Base-by-base conservation (phyloP, 2,888 invertebrate species). In the Dexiosoma caninum region DNA sequence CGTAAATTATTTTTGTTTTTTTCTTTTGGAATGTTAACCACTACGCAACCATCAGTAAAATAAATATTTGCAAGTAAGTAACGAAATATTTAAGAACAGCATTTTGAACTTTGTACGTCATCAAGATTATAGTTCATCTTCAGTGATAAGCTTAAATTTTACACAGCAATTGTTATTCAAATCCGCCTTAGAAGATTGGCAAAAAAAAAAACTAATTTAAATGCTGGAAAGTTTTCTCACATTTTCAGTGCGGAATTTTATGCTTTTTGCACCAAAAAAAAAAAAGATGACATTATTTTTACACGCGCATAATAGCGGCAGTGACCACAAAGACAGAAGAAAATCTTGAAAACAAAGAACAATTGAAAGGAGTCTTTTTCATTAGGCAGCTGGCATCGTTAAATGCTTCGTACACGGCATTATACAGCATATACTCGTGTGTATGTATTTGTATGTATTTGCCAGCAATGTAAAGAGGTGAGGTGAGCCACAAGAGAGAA, bases 121-220 rank as follows among this genome's bases (percentile, higher is more conserved):
- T 49, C 46, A 14, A 14, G 23, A 37, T 16, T 53, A 32, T 32
- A 10, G 9, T 53, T 69, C 14, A 0, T 23, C 5, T 40, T 27
- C 14, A 75, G 37, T 62, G 74, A 78, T 82, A 78, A 83, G 67
- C 75, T 55, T n/a, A 69, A 81, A 46, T 60, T 30, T 10, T n/a
- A 10, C 12, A 2, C n/a, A 32, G 35, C 10, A 81, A 82, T 81
- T 78, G 77, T 78, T 82, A 82, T 51, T 37, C 37, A 70, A 70
- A 59, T 70, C 37, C n/a, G n/a, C n/a, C n/a, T 27, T 27, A 3
- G 27, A 30, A 10, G 16, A 23, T 40, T 10, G 23, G 21, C 7
- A 40, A 19, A 81, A 70, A 72, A 79, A 82, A 83, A 78, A 49
- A 76, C 71, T 30, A 76, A 80, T 76, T 72, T 76, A 32, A 81